Base-by-base conservation (phyloP, 2,888 invertebrate genomes). In the Eupithecia dodoneata region DNA sequence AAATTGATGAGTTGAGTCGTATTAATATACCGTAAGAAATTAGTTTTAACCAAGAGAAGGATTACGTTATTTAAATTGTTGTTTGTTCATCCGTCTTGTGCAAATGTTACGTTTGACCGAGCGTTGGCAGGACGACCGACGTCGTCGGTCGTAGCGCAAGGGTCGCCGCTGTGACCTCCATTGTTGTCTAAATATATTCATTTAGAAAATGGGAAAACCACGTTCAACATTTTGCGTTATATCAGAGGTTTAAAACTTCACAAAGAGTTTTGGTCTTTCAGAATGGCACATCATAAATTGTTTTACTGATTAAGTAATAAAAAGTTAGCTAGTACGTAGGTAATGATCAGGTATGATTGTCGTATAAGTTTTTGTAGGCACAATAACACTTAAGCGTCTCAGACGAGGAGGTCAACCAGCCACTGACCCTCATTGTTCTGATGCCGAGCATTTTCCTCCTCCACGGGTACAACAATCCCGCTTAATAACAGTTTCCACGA, bases 131-230 rank as follows among this genome's bases (percentile, higher is more conserved):
- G 7, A 42, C 41, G 42, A 30, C 13, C 7, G 10, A 3, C 30
- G 41, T 13, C 5, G 1, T 13, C 5, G 1, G 1, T 5, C 41
- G 65, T 41, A 41, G 41, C 41, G 59, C 76, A 65, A 66, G 75
- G 72, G 75, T 75, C 75, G 66, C 63, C 45, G 65, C 41, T 13
- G 66, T 75, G 65, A 78, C 75, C 77, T 73, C 47, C 75, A 75
- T 73, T 75, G 77, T 75, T 75, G 63, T 66, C 71, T 75, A 52
- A 73, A 70, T 67, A 72, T 70, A 44, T 18, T 41, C 18, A 63
- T 59, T 76, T 44, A 42, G 67, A 13, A 41, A 63, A 72, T 42
- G 13, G n/a, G n/a, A 49, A 47, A 65, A 75, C 63, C 30, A n/a
- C n/a, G 42, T 49, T 41, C 65, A 41, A 59, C n/a, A 59, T 59